phyloP scores from a whole-genome alignment of 2,888 invertebrate species.

The Carterocephalus palaemon region DNA sequence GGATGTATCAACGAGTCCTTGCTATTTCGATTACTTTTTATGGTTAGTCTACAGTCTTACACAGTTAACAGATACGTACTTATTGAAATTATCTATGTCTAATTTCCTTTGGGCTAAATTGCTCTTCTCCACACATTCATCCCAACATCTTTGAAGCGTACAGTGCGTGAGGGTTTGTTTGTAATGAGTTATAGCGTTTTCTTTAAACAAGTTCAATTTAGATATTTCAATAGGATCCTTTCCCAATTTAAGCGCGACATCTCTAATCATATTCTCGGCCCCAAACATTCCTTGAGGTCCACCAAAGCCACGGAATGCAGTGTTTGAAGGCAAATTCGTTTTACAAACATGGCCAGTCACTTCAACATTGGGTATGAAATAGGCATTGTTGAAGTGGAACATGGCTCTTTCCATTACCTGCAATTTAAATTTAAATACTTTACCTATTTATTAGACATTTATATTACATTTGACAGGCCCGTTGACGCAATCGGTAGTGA shows the following conservation, averaged over 20 bases:
- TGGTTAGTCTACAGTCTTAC: too few species aligned
- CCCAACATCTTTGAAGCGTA: slow-evolving; percentile 87
- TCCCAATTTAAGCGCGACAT: slow-evolving; percentile 84
- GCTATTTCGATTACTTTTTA: too few species aligned
- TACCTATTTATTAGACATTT: slow-evolving; percentile 1
- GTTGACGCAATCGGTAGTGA: too few species aligned
- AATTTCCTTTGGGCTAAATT: slow-evolving; percentile 79
- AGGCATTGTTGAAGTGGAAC: slow-evolving; percentile 90
- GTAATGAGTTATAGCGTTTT: slow-evolving; percentile 88
- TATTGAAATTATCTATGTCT: slow-evolving; percentile 84
- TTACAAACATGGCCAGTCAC: slow-evolving; percentile 87
- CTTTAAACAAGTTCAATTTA: slow-evolving; percentile 87
- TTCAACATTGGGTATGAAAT: slow-evolving; percentile 85
- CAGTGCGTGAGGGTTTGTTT: slow-evolving; percentile 86
- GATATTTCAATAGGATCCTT: slow-evolving; percentile 82
- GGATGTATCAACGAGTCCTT: too few species aligned
- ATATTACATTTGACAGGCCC: too few species aligned
- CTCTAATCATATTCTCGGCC: slow-evolving; percentile 87
- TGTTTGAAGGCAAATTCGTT: slow-evolving; percentile 95
- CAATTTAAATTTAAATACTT: slow-evolving; percentile 11
- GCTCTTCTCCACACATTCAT: slow-evolving; percentile 85
- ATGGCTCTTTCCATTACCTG: slow-evolving; percentile 91
- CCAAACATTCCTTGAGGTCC: slow-evolving; percentile 95
- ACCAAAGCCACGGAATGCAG: slow-evolving; percentile 95
- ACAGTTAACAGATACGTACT: slow-evolving; percentile 57